Evolutionary conservation across 1,140 invertebrate genomes (phyloP).

Genomic region (Zaprionus nigranus): DNA sequence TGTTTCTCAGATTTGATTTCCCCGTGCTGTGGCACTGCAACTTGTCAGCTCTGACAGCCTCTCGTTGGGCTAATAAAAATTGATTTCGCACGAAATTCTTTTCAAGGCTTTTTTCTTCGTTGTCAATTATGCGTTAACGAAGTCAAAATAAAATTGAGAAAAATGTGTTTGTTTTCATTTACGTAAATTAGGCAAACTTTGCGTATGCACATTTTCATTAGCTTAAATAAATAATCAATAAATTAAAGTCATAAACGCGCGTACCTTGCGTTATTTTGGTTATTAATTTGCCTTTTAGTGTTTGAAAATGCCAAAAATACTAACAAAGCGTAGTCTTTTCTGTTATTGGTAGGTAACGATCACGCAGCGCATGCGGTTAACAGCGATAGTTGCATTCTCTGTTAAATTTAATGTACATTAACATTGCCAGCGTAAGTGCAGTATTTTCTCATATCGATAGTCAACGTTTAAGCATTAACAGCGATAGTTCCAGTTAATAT

Average conservation of each 20-base stretch:
- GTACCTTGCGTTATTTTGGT: too few relatives aligned
- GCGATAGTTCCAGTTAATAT: too few relatives aligned
- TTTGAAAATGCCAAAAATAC: too few relatives aligned
- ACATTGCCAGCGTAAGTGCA: too few relatives aligned
- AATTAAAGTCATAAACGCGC: neutral
- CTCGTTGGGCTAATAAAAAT: conserved; percentile 26
- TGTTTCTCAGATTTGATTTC: conserved; percentile 18
- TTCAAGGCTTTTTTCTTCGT: conserved; percentile 13
- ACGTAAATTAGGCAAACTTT: neutral
- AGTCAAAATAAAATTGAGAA: conserved; percentile 7
- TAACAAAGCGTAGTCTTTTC: too few relatives aligned
- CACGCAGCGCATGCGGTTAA: neutral
- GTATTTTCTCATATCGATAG: too few relatives aligned
- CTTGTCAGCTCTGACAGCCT: conserved; percentile 21
- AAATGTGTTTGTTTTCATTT: conserved; percentile 7
- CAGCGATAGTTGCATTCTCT: neutral
- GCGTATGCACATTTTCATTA: neutral
- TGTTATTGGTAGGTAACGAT: too few relatives aligned
- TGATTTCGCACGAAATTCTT: conserved; percentile 17
- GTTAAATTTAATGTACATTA: too few relatives aligned
- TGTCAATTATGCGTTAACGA: conserved; percentile 4
- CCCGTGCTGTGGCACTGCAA: conserved; percentile 8
- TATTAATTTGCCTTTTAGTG: too few relatives aligned
- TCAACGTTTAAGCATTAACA: too few relatives aligned
- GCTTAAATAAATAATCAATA: neutral